Evolutionary conservation across 2,888 invertebrate species (phyloP).

Genomic region (Flabesymbios commensalis): DNA sequence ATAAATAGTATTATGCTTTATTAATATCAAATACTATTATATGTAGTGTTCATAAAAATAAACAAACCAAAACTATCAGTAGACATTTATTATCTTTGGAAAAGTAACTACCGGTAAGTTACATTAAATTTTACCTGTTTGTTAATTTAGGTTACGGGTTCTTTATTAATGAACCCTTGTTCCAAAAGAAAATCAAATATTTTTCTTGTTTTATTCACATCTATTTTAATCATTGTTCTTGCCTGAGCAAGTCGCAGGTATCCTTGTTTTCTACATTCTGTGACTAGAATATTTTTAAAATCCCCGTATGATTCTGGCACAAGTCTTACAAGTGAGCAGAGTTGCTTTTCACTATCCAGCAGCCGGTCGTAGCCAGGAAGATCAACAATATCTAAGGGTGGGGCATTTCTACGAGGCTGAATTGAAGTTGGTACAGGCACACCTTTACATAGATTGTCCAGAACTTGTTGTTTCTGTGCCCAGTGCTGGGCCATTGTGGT

Average conservation of each 20-base stretch:
- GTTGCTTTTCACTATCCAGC: constrained; percentile 70
- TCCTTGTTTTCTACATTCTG: constrained; percentile 78
- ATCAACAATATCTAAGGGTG: constrained; percentile 72
- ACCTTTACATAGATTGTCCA: constrained; percentile 1
- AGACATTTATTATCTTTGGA: no score
- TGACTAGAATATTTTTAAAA: constrained; percentile 74
- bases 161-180: constrained; percentile 4
- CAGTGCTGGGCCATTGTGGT: no score
- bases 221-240: constrained; percentile 82
- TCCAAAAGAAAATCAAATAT: constrained; percentile 63
- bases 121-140: no score
- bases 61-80: no score
- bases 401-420: constrained; percentile 53
- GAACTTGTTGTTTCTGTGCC: constrained; percentile 1
- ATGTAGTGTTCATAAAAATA: no score
- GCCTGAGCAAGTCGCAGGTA: constrained; percentile 78
- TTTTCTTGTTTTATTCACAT: constrained; percentile 86
- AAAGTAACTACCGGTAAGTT: no score
- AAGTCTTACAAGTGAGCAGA: constrained; percentile 78
- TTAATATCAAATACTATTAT: no score
- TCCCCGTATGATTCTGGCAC: constrained; percentile 79
- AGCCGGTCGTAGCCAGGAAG: constrained; percentile 79
- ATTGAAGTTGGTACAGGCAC: neutral
- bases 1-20: no score
- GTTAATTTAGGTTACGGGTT: no score